Base-by-base conservation (phyloP, 2,797 vertebrate genomes). In the Phoxinus dragarum region DNA sequence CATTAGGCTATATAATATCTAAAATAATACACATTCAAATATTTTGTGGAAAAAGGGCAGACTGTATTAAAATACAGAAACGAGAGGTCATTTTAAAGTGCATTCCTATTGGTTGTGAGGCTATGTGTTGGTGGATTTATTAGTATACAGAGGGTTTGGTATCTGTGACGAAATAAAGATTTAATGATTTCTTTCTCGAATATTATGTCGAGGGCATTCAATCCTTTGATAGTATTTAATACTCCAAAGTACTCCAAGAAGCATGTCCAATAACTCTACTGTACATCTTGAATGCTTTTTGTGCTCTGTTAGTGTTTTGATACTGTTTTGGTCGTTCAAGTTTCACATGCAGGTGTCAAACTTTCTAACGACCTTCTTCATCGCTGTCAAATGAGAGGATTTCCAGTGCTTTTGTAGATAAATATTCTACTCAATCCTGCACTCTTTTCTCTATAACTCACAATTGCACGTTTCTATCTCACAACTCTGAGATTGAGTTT, bases 81-180 rank as follows among this genome's bases (percentile, higher is more conserved):
- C 11, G 1, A 19, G n/a, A 44, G 0, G 27, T 67, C 6, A 12
- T 61, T 61, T 27, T 61, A 66, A 16, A 17, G 27, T 17, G 27
- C 9, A 12, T 79, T 69, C 44, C 11, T 31, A 73, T 49, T 61
- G 3, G 2, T 56, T 69, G 16, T 54, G 14, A 54, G 34, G 12
- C 21, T 69, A 8, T 81, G 34, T 8, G 14, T 14, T 38, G 38
- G n/a, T 3, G 3, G 6, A 47, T 66, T 21, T 34, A 47, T 71
- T 10, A 54, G 54, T 81, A 80, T 85, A 85, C 85, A 88, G 84
- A 77, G 81, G 88, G 91, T 86, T 87, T 88, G 88, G 85, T 89
- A 6, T 75, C 11, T 38, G 36, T 40, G 12, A n/a, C 38, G 42
- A 71, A n/a, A 71, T 40, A 12, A 47, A 4, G 11, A 12, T 47